Conservation (phyloP, 2,797 vertebrate genomes). For the Crypturellus tataupa region DNA sequence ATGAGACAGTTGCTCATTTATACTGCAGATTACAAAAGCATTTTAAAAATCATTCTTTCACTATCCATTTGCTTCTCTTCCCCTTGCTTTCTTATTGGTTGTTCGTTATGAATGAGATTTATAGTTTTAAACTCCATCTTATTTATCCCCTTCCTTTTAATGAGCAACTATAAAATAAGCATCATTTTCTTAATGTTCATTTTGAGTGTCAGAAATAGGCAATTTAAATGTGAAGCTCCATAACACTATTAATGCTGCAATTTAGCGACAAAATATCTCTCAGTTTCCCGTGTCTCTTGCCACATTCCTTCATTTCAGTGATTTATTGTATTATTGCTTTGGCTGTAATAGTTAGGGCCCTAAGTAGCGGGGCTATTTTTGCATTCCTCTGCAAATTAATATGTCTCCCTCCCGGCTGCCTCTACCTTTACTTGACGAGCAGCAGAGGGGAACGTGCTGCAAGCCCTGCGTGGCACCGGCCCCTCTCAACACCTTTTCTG, state of each 20-base stretch:
- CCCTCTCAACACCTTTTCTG: slow-evolving; percentile 38
- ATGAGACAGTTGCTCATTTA: slow-evolving; percentile 76
- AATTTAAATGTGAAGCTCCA: slow-evolving; percentile 78
- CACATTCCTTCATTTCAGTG: slow-evolving; percentile 78
- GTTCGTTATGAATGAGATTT: slow-evolving; percentile 75
- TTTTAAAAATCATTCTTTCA: slow-evolving; percentile 63
- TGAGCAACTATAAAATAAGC: slow-evolving; percentile 79
- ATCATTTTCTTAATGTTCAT: slow-evolving; percentile 80
- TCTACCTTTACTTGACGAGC: slow-evolving; percentile 78
- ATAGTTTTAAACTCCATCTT: slow-evolving; percentile 71
- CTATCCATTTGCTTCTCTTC: slow-evolving; percentile 66
- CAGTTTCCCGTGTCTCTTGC: slow-evolving; percentile 75
- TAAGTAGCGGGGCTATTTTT: slow-evolving; percentile 73
- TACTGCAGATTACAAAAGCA: slow-evolving; percentile 63
- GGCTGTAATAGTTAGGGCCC: slow-evolving; percentile 66
- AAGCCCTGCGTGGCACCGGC: slow-evolving; percentile 38
- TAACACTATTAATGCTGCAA: slow-evolving; percentile 78
- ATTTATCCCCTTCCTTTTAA: slow-evolving; percentile 79
- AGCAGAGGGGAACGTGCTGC: slow-evolving; percentile 59
- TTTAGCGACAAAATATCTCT: slow-evolving; percentile 78
- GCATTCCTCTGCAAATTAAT: slow-evolving; percentile 63
- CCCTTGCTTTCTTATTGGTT: slow-evolving; percentile 41
- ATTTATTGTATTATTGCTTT: slow-evolving; percentile 78
- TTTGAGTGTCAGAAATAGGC: slow-evolving; percentile 79
- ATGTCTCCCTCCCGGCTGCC: slow-evolving; percentile 48